A percentile compares a stretch with the other conserved stretches of the same genome.
Evolutionary conservation across 2,888 invertebrate genomes (phyloP).

Genomic region (Koerneria pararmatus): DNA sequence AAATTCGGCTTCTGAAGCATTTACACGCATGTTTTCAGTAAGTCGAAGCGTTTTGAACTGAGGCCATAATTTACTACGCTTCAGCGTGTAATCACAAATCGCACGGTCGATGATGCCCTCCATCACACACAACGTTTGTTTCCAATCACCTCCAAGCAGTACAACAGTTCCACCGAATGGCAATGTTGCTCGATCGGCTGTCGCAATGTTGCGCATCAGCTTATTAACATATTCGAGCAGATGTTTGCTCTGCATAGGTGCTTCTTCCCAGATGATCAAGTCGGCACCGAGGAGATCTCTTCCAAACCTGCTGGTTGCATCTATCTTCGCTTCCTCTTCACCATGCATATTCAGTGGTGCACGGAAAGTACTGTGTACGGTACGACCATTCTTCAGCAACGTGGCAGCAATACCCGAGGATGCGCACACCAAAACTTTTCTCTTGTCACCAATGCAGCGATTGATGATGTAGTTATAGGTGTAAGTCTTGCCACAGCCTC

Average conservation of each 20-base stretch:
- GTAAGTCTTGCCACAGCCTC: conserved; percentile 23
- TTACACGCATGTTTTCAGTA: conserved; percentile 1
- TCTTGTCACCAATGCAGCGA: background rate
- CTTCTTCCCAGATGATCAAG: conserved; percentile 17
- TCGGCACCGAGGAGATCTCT: background rate
- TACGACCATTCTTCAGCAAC: conserved; percentile 16
- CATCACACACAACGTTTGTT: conserved; percentile 7
- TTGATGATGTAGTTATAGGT: conserved; percentile 19
- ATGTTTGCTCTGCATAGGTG: conserved; percentile 11
- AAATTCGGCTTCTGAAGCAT: background rate
- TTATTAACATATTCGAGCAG: background rate
- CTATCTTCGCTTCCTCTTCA: background rate
- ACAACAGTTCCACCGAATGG: conserved; percentile 15
- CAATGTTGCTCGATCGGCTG: background rate
- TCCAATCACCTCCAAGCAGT: conserved; percentile 8
- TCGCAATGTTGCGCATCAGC: background rate
- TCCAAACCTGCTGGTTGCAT: background rate
- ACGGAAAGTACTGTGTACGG: conserved; percentile 7
- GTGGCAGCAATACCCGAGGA: conserved; percentile 24
- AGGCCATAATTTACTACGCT: conserved; percentile 1
- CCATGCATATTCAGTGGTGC: conserved; percentile 4
- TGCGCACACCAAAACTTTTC: conserved; percentile 13
- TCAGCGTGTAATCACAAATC: conserved; percentile 10
- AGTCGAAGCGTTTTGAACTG: background rate
- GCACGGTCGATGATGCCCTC: background rate